These are phyloP conservation scores for Ophiothrix spiculata DNA, from an alignment of 35 echinoderm and acorn worm species.

Conservation along the genomic window DNA sequence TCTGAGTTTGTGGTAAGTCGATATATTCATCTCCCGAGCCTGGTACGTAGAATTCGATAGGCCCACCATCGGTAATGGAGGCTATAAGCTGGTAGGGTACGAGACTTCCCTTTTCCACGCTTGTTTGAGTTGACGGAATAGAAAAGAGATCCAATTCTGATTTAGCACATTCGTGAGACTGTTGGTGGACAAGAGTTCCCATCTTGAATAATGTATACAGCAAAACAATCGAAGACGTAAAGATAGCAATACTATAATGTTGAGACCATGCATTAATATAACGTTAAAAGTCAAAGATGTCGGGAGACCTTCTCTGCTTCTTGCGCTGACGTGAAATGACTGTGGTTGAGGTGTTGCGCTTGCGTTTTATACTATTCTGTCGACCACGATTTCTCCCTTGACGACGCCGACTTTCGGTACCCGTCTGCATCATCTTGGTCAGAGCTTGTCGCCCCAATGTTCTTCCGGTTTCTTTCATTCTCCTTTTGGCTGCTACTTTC, in stretches of 20 bases:
- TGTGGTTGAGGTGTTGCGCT: neutral
- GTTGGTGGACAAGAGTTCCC: constrained; percentile 20
- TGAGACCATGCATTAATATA: too few species aligned
- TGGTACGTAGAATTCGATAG: constrained; percentile 55
- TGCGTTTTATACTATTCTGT: neutral
- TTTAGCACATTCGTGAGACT: constrained; percentile 55
- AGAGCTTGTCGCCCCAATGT: neutral
- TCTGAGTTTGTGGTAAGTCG: constrained; percentile 57
- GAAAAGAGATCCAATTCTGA: constrained; percentile 63
- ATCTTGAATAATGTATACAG: too few species aligned
- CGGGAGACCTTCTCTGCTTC: constrained; percentile 1
- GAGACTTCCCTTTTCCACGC: constrained; percentile 48
- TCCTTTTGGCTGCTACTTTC: neutral
- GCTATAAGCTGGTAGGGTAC: constrained; percentile 47
- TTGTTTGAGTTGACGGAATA: constrained; percentile 42
- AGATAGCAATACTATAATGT: too few species aligned
- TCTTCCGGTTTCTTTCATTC: neutral
- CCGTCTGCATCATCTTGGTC: neutral
- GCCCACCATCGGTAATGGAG: constrained; percentile 38
- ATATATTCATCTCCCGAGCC: constrained; percentile 49
- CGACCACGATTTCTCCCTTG: neutral
- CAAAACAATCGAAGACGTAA: too few species aligned
- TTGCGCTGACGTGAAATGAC: constrained; percentile 2
- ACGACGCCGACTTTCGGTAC: too few species aligned
- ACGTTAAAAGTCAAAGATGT: constrained; percentile 1